Evolutionary conservation across 2,888 invertebrate genomes (phyloP).

Genomic region (Parnassius mnemosyne): DNA sequence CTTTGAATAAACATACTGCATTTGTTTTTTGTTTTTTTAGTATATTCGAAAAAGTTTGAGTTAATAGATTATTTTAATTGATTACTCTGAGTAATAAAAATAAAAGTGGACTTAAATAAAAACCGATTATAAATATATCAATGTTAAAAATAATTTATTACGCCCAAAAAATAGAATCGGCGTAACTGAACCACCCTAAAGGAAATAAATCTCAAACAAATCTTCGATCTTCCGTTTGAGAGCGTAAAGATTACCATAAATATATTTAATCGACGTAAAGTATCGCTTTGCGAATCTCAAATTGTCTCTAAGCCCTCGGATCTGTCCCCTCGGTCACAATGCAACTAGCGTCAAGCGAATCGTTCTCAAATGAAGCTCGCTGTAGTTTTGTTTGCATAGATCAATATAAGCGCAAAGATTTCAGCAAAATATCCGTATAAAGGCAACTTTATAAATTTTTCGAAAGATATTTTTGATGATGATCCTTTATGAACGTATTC

Average conservation of each 20-base stretch:
- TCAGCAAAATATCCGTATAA: background rate
- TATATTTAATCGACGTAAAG: conserved; percentile 37
- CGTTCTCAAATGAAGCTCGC: conserved; percentile 26
- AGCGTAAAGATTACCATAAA: conserved; percentile 28
- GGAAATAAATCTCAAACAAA: conserved; percentile 13
- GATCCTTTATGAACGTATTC: too few species aligned
- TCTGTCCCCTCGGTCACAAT: conserved; percentile 36
- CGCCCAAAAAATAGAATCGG: background rate
- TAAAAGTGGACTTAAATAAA: too few species aligned
- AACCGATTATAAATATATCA: too few species aligned
- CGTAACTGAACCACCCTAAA: conserved; percentile 11
- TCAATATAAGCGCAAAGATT: conserved; percentile 2
- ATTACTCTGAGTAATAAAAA: too few species aligned
- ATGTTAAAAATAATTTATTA: too few species aligned
- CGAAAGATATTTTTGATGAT: too few species aligned
- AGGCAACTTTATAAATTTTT: too few species aligned
- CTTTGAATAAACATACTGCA: conserved; percentile 29
- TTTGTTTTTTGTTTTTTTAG: conserved; percentile 22
- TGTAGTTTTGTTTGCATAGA: conserved; percentile 13
- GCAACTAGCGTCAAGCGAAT: conserved; percentile 61
- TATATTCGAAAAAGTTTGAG: conserved; percentile 11
- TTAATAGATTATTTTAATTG: background rate
- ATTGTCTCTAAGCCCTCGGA: conserved; percentile 51
- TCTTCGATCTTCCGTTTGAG: conserved; percentile 12
- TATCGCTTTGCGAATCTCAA: conserved; percentile 40